phyloP scores from a whole-genome alignment of 2,113 vertebrate genomes.

The Brienomyrus longianalis region DNA sequence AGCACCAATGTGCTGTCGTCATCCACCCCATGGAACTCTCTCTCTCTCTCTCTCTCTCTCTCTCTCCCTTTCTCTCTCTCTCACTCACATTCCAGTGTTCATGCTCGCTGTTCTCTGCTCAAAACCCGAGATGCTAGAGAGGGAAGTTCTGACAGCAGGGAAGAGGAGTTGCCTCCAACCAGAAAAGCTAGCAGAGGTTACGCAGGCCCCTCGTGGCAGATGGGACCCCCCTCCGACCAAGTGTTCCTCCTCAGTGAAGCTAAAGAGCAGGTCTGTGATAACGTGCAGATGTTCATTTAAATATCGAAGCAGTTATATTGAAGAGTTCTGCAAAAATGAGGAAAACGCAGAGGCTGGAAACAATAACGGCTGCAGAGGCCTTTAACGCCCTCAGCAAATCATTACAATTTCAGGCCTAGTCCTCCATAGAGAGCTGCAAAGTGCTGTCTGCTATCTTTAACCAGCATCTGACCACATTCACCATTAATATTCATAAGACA shows the following conservation, averaged over 20 bases:
- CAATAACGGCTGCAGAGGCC: neutral
- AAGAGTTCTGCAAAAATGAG: neutral
- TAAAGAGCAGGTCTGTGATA: neutral
- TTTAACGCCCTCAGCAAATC: slow-evolving; percentile 9
- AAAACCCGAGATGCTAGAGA: neutral
- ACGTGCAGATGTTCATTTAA: neutral
- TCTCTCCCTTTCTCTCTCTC: neutral
- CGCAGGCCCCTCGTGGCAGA: neutral
- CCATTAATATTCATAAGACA: slow-evolving; percentile 2
- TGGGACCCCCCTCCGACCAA: neutral
- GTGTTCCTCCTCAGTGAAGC: neutral
- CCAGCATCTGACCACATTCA: neutral
- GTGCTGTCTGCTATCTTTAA: neutral
- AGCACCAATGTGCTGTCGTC: neutral
- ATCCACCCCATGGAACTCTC: neutral
- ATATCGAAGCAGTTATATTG: neutral
- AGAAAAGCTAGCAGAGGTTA: neutral
- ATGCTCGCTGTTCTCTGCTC: neutral
- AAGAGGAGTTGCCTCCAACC: neutral
- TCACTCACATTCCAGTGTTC: neutral
- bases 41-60: neutral
- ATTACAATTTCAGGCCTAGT: neutral
- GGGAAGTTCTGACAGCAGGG: neutral
- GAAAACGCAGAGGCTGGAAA: neutral
- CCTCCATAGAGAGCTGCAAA: neutral